Percentiles rank a stretch among this genome's conserved stretches.
phyloP scores from a whole-genome alignment of 2,888 invertebrate species.

The Cylloceria caligata region DNA sequence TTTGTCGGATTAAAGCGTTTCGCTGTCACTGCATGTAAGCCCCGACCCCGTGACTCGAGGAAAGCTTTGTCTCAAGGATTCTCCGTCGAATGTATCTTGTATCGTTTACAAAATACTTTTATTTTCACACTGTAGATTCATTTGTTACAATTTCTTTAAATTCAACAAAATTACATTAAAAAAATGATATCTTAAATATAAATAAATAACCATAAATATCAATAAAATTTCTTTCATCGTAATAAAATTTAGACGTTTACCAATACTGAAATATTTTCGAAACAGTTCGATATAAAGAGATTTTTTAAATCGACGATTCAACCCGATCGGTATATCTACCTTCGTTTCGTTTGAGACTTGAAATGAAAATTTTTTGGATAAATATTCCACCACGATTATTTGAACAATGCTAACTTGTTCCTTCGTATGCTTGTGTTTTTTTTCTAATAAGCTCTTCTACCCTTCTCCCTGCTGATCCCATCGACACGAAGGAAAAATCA shows the following conservation, averaged over 20 bases:
- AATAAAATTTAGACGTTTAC: neutral
- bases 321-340: neutral
- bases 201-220: neutral
- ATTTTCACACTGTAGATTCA: neutral
- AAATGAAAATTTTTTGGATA: neutral
- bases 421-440: neutral
- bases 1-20: conserved; percentile 76
- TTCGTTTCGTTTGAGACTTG: neutral
- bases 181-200: neutral
- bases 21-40: conserved; percentile 29
- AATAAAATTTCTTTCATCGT: neutral
- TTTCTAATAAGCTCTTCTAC: conserved; percentile 11
- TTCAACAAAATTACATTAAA: neutral
- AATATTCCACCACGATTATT: neutral
- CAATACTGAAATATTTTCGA: neutral
- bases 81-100: conserved; percentile 39
- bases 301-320: neutral
- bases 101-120: conserved; percentile 12
- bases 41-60: conserved; percentile 42
- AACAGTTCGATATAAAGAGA: neutral
- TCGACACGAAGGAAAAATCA: conserved; percentile 53
- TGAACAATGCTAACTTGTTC: neutral
- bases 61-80: conserved; percentile 50
- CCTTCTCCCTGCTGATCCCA: conserved; percentile 41
- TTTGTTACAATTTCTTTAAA: neutral